A percentile compares a stretch with the other conserved stretches of the same genome.
phyloP scores from a whole-genome alignment of 2,797 vertebrate species.

The Anniella stebbinsi region DNA sequence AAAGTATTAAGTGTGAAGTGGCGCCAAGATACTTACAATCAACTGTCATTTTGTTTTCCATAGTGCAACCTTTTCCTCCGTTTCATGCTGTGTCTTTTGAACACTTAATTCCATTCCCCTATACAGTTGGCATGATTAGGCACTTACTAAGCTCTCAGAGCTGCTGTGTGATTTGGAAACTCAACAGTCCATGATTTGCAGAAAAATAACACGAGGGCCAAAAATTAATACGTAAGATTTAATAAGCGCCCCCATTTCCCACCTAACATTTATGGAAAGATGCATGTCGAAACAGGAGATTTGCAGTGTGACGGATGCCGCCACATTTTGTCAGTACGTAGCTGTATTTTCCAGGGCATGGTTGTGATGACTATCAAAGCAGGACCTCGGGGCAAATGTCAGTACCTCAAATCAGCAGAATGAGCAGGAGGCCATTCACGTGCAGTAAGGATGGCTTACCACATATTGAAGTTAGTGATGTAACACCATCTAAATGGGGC shows the following conservation, averaged over 20 bases:
- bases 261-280: background rate
- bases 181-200: background rate
- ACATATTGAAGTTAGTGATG: background rate
- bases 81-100: background rate
- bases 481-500: background rate
- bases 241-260: background rate
- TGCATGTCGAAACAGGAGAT: slow-evolving; percentile 55
- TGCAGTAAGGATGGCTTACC: background rate
- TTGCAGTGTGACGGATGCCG: slow-evolving; percentile 53
- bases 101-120: background rate
- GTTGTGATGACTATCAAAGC: background rate
- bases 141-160: background rate
- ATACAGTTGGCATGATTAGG: background rate
- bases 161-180: background rate
- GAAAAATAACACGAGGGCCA: background rate
- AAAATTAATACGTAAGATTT: background rate
- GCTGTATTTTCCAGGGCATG: slow-evolving; percentile 27
- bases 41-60: background rate
- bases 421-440: background rate
- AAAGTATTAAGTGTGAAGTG: background rate
- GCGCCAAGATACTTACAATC: background rate
- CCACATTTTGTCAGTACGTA: slow-evolving; percentile 69
- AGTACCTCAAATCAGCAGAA: background rate
- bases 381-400: background rate
- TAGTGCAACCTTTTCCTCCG: background rate